Conservation (phyloP, 2,113 vertebrate genomes). For the Actenoides hombroni region DNA sequence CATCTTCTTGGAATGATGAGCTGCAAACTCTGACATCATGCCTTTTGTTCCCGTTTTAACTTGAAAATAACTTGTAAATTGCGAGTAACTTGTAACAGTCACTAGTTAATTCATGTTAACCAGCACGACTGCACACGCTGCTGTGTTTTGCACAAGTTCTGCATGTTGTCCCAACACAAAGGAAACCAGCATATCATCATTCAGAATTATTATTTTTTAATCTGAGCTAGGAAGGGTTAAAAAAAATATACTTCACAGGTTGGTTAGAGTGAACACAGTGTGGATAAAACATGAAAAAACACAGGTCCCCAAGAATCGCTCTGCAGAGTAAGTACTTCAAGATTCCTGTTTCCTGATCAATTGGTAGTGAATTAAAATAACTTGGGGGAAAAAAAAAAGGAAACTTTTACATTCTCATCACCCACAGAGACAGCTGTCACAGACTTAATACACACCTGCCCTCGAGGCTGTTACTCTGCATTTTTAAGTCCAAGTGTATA, state of each 20-base stretch:
- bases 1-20: not conserved
- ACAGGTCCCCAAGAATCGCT: not conserved
- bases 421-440: not conserved
- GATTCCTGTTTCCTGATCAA: not conserved
- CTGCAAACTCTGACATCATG: not conserved
- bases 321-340: not conserved
- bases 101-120: not conserved
- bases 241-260: not conserved
- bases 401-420: not conserved
- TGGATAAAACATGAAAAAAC: not conserved
- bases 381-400: not conserved
- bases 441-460: not conserved
- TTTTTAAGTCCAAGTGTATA: constrained; percentile 9
- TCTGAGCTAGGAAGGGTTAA: not conserved
- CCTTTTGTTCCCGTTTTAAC: not conserved
- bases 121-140: not conserved
- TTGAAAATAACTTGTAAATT: not conserved
- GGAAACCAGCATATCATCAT: not conserved
- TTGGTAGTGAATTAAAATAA: not conserved
- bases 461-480: not conserved
- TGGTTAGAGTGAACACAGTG: not conserved
- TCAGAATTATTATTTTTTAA: not conserved
- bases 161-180: not conserved
- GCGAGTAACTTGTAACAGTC: not conserved
- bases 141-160: not conserved